Base-by-base conservation (phyloP, 2,113 vertebrate genomes). In the Cisticola juncidis region DNA sequence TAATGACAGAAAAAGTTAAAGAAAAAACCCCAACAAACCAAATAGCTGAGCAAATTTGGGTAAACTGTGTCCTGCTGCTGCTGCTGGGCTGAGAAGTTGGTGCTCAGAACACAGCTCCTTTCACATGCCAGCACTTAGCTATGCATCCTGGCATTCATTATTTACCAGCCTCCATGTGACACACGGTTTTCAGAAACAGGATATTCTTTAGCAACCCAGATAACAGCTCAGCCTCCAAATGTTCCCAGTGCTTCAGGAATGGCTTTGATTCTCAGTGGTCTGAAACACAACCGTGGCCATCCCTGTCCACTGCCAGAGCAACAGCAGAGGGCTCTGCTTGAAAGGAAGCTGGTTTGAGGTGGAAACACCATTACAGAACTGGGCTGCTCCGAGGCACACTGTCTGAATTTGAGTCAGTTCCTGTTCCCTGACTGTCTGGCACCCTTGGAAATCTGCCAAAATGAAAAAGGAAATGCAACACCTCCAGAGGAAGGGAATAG, bases 161-260 rank as follows among this genome's bases (percentile, higher is more conserved):
- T 92, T 90, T 77, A 96, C 44, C 89, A 97, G 73, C 20, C 76
- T 85, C 65, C 38, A 33, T n/a, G 85, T 80, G 73, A 70, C 83
- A 66, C 20, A 11, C 0, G 57, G 71, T 79, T 94, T 81, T 91
- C 76, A 92, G 86, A 85, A 84, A 94, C 42, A 54, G 1, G 9
- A 36, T n/a, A 68, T 62, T 71, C 65, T 95, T 74, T 31, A 91
- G 86, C 70, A 92, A 84, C 44, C 71, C 53, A 54, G 38, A 50
- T 31, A 87, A 91, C 73, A 88, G 38, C 47, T 73, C 64, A 1
- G 54, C 70, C 84, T 82, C 1, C 4, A 83, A 68, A 92, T 0
- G 2, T 33, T 69, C 42, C 24, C 12, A 9, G 33, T 80, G 47
- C 54, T 38, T 44, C 16, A 40, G 76, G 36, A 42, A 53, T 6